Conservation (phyloP, 2,797 vertebrate species). For the Poecilia velifera region DNA sequence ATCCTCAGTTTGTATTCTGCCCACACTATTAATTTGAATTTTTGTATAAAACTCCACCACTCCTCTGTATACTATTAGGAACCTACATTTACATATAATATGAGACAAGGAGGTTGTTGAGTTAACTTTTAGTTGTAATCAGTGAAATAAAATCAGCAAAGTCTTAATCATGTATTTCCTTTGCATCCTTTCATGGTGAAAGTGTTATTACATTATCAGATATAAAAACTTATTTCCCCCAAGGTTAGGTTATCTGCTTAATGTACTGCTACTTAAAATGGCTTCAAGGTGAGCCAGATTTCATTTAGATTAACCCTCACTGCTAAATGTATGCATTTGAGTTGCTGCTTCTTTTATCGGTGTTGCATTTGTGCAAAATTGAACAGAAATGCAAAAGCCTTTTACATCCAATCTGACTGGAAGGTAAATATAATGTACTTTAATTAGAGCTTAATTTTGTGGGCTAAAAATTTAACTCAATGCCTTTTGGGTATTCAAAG, state of each 20-base stretch:
- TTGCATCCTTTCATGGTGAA: constrained; percentile 42
- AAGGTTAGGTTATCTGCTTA: constrained; percentile 48
- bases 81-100: constrained; percentile 14
- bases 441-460: neutral
- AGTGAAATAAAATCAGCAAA: constrained; percentile 45
- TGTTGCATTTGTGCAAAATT: constrained; percentile 22
- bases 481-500: neutral
- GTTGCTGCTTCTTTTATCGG: constrained; percentile 6
- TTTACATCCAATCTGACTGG: neutral
- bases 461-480: no score
- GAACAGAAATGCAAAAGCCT: constrained; percentile 4
- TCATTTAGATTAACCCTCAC: constrained; percentile 76
- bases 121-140: constrained; percentile 51
- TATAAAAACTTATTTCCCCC: constrained; percentile 56
- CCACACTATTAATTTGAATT: neutral
- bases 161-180: constrained; percentile 55
- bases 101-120: constrained; percentile 10
- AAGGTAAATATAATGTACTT: neutral
- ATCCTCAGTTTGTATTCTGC: neutral
- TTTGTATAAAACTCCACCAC: constrained; percentile 13
- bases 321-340: constrained; percentile 45
- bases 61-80: neutral
- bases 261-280: constrained; percentile 42
- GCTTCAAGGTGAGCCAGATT: constrained; percentile 71
- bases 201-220: constrained; percentile 66